Percentiles rank a stretch among this genome's conserved stretches.
Conservation (phyloP, 2,888 invertebrate genomes). For the Mallateleia sp. region DNA sequence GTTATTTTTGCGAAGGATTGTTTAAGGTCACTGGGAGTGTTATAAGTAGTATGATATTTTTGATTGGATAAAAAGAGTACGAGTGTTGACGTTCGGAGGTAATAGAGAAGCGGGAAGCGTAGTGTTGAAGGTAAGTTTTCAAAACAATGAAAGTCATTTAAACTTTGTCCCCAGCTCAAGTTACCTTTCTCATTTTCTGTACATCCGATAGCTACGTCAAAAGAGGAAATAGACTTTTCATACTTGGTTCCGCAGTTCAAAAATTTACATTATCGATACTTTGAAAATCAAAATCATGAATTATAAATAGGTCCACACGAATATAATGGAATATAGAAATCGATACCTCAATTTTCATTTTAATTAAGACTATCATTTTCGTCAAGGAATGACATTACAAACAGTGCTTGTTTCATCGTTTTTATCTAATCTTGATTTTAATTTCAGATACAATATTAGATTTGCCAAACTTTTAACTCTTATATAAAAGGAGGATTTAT, state of each 20-base stretch:
- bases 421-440: too few species aligned
- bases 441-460: too few species aligned
- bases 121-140: slow-evolving; percentile 48
- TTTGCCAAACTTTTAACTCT: too few species aligned
- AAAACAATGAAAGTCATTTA: slow-evolving; percentile 74
- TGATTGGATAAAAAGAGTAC: slow-evolving; percentile 15
- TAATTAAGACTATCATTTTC: too few species aligned
- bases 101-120: slow-evolving; percentile 7
- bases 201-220: slow-evolving; percentile 26
- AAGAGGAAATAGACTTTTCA: not conserved
- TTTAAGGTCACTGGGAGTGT: slow-evolving; percentile 78
- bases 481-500: too few species aligned
- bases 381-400: too few species aligned
- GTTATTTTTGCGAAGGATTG: slow-evolving; percentile 10
- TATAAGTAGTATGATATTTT: slow-evolving; percentile 82
- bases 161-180: slow-evolving; percentile 43
- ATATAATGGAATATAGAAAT: too few species aligned
- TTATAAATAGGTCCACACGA: too few species aligned
- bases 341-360: too few species aligned
- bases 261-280: slow-evolving; percentile 59
- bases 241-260: not conserved
- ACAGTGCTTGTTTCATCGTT: too few species aligned
- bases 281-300: too few species aligned
- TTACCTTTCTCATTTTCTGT: slow-evolving; percentile 24
- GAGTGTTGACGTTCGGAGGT: slow-evolving; percentile 10